A percentile compares a stretch with the other conserved stretches of the same genome.
These are phyloP conservation scores for Neogobius melanostomus DNA, from an alignment of 2,113 vertebrate species.

Conservation along the genomic window DNA sequence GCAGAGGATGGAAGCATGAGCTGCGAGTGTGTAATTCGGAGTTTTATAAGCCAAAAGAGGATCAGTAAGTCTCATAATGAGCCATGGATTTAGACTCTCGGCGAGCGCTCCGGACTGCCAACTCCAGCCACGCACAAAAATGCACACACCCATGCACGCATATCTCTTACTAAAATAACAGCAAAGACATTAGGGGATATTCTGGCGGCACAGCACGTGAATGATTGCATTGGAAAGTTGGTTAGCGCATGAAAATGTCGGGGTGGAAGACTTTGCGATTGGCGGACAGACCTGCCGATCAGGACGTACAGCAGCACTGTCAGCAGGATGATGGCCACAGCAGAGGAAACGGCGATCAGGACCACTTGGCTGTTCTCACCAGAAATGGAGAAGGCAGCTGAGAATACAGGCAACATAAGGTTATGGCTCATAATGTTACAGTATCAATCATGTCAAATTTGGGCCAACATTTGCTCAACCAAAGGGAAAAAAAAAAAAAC, in stretches of 20 bases:
- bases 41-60: constrained; percentile 62
- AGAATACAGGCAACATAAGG: constrained; percentile 32
- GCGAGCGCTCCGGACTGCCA: constrained; percentile 55
- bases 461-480: neutral
- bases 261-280: constrained; percentile 2
- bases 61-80: constrained; percentile 69
- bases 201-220: constrained; percentile 18
- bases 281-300: constrained; percentile 87
- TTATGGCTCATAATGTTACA: neutral
- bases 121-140: constrained; percentile 47
- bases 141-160: constrained; percentile 8
- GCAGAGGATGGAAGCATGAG: constrained; percentile 25
- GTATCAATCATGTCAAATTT: neutral
- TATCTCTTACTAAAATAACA: constrained; percentile 33
- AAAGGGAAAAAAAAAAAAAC: too few relatives aligned
- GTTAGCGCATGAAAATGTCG: neutral
- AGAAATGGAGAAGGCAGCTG: constrained; percentile 95
- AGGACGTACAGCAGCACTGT: constrained; percentile 90
- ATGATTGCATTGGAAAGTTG: neutral
- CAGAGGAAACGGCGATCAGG: constrained; percentile 92
- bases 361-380: constrained; percentile 96
- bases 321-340: constrained; percentile 92
- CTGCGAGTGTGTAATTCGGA: constrained; percentile 51
- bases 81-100: constrained; percentile 65
- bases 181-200: constrained; percentile 19